Base-by-base conservation (phyloP, 1,140 invertebrate species). In the Drosophila equinoxialis region DNA sequence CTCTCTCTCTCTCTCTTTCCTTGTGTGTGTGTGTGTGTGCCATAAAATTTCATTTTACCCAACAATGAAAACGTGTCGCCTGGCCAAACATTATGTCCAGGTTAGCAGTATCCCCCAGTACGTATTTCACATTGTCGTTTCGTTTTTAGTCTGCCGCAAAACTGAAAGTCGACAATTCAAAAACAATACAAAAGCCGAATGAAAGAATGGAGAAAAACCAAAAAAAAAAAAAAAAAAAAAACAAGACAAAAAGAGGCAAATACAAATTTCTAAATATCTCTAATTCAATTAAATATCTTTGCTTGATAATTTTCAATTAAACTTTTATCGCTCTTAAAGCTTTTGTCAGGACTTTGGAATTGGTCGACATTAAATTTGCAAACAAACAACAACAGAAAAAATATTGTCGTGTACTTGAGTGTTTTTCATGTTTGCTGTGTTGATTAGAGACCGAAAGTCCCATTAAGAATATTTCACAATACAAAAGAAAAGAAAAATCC, bases 21-120 rank as follows among this genome's bases (percentile, higher is more conserved):
- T 30, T 30, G 33, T 45, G 13, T 42, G 17, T 71, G 48, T 74
- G 42, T 70, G 51, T 77, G 37, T 62, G 64, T 64, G 84, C 79
- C 84, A 87, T 87, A 83, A 87, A 89, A 89, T 87, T 87, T 87
- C 83, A 87, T 87, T 87, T 83, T 87, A 87, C 83, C 73, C 83
- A 87, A 77, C 83, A 87, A 83, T 89, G 83, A 83, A 89, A 87
- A 87, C 83, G 83, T 89, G 83, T 87, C 63, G 73, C 45, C 77
- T 77, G 60, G 63, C 77, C 59, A 35, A 71, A 51, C 45, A 51
- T 51, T 51, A 51, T 51, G 45, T 10, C 17, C 45, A 51, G 45
- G 45, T 51, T 51, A 23, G 45, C 17, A n/a, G 45, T 51, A 51
- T n/a, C 45, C 45, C 17, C 20, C 20, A 51, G 45, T 51, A 51